phyloP scores from a whole-genome alignment of 2,888 invertebrate genomes.

The Heteromyza rotundicornis region DNA sequence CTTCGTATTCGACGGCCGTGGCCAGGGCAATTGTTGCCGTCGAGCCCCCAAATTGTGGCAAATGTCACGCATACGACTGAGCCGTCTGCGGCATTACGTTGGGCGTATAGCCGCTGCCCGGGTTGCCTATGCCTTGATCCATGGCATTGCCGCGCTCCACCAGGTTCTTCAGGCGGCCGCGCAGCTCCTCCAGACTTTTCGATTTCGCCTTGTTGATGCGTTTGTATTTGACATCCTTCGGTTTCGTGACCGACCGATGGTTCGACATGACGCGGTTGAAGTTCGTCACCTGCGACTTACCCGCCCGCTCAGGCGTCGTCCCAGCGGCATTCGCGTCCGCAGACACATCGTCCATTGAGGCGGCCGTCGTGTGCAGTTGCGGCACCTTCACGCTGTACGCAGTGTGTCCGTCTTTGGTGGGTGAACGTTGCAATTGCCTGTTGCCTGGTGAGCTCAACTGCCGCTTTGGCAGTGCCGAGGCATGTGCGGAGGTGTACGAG shows the following conservation, averaged over 20 bases:
- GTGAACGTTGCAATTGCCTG: conserved; percentile 42
- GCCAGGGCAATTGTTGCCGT: conserved; percentile 18
- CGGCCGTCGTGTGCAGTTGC: conserved; percentile 36
- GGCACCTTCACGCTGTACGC: conserved; percentile 46
- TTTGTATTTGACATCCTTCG: conserved; percentile 90
- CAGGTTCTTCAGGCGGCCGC: conserved; percentile 84
- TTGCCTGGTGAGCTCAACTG: conserved; percentile 37
- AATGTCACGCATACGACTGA: conserved; percentile 69
- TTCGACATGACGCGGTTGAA: conserved; percentile 90
- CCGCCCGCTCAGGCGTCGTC: conserved; percentile 23
- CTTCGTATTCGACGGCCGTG: not conserved
- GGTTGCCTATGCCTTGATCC: conserved; percentile 33
- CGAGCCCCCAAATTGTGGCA: conserved; percentile 36
- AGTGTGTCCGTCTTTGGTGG: conserved; percentile 46
- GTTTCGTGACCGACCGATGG: conserved; percentile 87
- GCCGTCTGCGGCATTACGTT: conserved; percentile 62
- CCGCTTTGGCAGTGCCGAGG: conserved; percentile 39
- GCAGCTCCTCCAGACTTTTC: conserved; percentile 82
- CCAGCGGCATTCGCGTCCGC: not conserved
- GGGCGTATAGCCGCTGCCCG: conserved; percentile 45
- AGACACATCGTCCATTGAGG: conserved; percentile 26
- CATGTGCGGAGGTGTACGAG: conserved; percentile 14
- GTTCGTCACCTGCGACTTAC: conserved; percentile 69
- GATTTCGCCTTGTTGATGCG: conserved; percentile 90
- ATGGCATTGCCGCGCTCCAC: conserved; percentile 73